Evolutionary conservation across 2,888 invertebrate genomes (phyloP), one percentile per base, ranked within the genome.

Genomic region (Drosophila cognata): DNA sequence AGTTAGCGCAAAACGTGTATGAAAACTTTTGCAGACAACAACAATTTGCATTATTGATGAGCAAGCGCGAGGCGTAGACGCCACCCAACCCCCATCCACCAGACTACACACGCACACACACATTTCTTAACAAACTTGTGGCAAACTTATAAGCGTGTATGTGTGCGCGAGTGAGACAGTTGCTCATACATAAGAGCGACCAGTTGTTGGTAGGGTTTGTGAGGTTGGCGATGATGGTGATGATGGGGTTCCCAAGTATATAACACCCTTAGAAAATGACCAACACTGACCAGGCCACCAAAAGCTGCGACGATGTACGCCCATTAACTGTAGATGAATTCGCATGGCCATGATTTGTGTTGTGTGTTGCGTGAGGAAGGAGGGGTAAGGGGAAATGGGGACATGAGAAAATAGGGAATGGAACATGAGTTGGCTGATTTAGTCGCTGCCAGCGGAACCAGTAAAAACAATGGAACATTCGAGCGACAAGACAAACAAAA

Each of bases 1-100:
- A 51, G 67, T 33, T 60, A 59, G 55, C 51, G 36, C 57, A 72
- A 88, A 90, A 73, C 67, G 31, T 59, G 51, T 16, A 71, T 68
- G 66, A 90, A 90, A 84, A 89, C 59, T 68, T 64, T 69, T 71
- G 74, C 81, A 81, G 84, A 81, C 84, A 84, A 84, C 83, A 84
- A 84, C 88, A 87, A 88, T 88, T 87, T 90, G 85, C 91, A 89
- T 90, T 90, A 87, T 87, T 87, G 87, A 87, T 89, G 85, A 89
- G 77, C 72, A 67, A 46, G 63, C 63, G 66, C 43, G 60, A 64
- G 74, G 53, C 50, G 66, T 61, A 67, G 41, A 64, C 70, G 76
- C 74, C 60, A 65, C 57, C 67, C 48, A 60, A 29, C 8, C 4
- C 28, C 7, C 38, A 31, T 48, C 25, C 13, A 38, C 41, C 2